Evolutionary conservation across 2,797 vertebrate species (phyloP), one percentile per base, ranked within the genome.

Genomic region (Rhodeus uyekii): DNA sequence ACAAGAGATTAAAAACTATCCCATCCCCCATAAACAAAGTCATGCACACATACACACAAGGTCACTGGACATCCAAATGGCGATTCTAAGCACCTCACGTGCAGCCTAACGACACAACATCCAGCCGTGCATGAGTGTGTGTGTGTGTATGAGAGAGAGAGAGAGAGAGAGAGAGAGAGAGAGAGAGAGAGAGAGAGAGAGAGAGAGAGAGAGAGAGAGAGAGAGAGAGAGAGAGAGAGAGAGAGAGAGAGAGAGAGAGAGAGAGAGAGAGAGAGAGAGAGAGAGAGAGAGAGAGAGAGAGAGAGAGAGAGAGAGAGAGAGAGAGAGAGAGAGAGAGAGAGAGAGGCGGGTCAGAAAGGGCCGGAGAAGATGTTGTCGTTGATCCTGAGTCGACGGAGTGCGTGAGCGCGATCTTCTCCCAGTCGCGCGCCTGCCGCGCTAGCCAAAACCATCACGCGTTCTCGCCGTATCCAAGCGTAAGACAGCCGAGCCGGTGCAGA

Each of bases 381-480:
- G 78, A 68, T 80, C 74, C 68, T 29, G 55, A 53, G 36, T 78
- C 60, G 55, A 48, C 24, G 55, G 19, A 69, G 58, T 76, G 82
- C 46, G 58, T 46, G 71, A 36, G 29, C 38, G 65, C 55, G 14
- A 64, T 50, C 27, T 58, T 44, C 76, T 76, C 89, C 84, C 85
- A 86, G 88, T 92, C 90, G 88, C 90, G 90, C 90, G 92, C 92
- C 89, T 91, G 90, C 90, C 36, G 91, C 81, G 91, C 88, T 90
- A 89, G 90, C 88, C 87, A 87, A 90, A 86, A 93, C 86, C 86
- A 93, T 92, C 90, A 90, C 88, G 75, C 63, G n/a, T 19, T 92
- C 90, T 91, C 92, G 85, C 94, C 94, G 93, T 94, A 92, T 95
- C 94, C 94, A 93, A 93, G 92, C 81, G 90, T 95, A 90, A 92